A percentile compares a stretch with the other conserved stretches of the same genome.
Evolutionary conservation across 1,140 invertebrate genomes (phyloP).

Genomic region (Pachypsylla venusta): DNA sequence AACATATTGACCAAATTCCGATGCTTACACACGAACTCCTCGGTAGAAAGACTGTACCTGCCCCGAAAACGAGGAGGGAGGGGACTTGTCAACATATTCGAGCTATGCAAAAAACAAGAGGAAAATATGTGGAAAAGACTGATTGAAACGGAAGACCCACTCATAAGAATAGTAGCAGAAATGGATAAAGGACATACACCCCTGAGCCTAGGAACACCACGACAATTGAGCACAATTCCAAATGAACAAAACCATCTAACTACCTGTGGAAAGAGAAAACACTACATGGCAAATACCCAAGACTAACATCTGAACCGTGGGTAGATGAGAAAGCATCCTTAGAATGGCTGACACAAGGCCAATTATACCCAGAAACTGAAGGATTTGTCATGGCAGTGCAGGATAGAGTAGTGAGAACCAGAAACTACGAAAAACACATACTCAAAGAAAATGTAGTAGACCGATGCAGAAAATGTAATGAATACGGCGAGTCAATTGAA

Average conservation of each 20-base stretch:
- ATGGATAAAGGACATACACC: neutral
- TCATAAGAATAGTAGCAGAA: neutral
- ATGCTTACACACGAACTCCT: neutral
- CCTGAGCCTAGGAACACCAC: neutral
- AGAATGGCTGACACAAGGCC: neutral
- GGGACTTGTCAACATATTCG: neutral
- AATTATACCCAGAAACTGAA: neutral
- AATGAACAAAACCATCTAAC: neutral
- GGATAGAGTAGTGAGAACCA: neutral
- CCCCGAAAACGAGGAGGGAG: neutral
- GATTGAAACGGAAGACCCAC: neutral
- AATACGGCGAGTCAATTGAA: neutral
- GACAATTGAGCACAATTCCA: neutral
- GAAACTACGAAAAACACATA: neutral
- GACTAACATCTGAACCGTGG: neutral
- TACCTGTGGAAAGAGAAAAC: neutral
- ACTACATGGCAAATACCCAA: neutral
- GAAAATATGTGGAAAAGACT: neutral
- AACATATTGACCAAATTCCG: neutral
- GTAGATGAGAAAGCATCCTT: neutral
- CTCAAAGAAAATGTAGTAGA: neutral
- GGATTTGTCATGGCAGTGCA: neutral
- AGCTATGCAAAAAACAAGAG: neutral
- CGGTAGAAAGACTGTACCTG: neutral
- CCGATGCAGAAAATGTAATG: neutral